Percentiles rank a stretch among this genome's conserved stretches.
phyloP scores from a whole-genome alignment of 2,888 invertebrate genomes.

The Drosophila vallismaia region DNA sequence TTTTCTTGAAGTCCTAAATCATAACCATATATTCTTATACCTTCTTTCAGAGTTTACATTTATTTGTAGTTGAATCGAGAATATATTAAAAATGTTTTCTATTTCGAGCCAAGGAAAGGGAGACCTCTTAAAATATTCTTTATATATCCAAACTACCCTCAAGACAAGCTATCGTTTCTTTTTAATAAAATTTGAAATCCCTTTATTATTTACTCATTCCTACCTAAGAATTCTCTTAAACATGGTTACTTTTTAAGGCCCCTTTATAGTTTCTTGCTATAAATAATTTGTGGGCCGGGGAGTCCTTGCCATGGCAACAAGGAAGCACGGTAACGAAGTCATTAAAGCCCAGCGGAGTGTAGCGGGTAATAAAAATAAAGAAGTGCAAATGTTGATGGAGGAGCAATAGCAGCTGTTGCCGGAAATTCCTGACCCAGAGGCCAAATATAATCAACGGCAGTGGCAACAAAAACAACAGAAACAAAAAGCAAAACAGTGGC shows the following conservation, averaged over 20 bases:
- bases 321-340: conserved; percentile 29
- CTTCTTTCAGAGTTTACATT: too few relatives aligned
- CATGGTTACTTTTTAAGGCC: not conserved
- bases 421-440: conserved; percentile 74
- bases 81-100: too few relatives aligned
- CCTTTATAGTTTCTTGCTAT: conserved; percentile 9
- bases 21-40: too few relatives aligned
- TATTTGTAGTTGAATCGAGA: too few relatives aligned
- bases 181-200: not conserved
- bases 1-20: not conserved
- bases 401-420: conserved; percentile 55
- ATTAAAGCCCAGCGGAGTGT: conserved; percentile 43
- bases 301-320: conserved; percentile 20
- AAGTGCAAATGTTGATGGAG: conserved; percentile 53
- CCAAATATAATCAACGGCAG: conserved; percentile 72
- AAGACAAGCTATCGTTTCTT: not conserved
- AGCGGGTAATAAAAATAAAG: conserved; percentile 52
- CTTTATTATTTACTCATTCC: not conserved
- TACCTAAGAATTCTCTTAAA: not conserved
- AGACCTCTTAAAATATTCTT: not conserved
- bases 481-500: conserved; percentile 13
- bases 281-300: conserved; percentile 28
- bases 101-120: too few relatives aligned
- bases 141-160: not conserved
- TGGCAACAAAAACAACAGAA: conserved; percentile 4